Evolutionary conservation across 2,113 vertebrate genomes (phyloP).

Genomic region (Anguilla rostrata): DNA sequence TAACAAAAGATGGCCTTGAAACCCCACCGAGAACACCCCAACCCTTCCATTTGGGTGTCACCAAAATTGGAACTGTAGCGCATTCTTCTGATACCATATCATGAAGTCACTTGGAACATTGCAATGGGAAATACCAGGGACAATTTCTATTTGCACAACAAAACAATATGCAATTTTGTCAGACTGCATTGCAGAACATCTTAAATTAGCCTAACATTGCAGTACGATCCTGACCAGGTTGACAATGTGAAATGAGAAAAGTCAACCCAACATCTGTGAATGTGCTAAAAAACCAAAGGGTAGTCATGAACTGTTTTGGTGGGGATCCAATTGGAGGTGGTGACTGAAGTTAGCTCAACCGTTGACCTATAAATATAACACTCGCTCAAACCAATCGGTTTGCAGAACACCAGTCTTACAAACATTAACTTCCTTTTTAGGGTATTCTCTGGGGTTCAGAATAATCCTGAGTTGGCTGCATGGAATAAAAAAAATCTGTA

Average conservation of each 20-base stretch:
- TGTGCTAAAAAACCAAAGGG: too few relatives aligned
- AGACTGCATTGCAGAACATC: not conserved
- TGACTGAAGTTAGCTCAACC: not conserved
- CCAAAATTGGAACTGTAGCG: not conserved
- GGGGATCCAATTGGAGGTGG: not conserved
- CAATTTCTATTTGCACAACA: too few relatives aligned
- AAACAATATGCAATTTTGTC: not conserved
- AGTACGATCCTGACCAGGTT: not conserved
- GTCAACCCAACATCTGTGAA: too few relatives aligned
- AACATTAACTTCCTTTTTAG: not conserved
- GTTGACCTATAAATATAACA: too few relatives aligned
- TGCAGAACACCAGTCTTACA: too few relatives aligned
- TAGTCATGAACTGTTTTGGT: too few relatives aligned
- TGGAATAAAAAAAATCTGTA: not conserved
- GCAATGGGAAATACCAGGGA: too few relatives aligned
- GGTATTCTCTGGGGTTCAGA: not conserved
- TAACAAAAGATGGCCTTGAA: slow-evolving; percentile 25
- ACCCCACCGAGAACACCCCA: slow-evolving; percentile 13
- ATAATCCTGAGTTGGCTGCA: not conserved
- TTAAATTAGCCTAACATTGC: not conserved
- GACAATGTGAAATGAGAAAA: too few relatives aligned
- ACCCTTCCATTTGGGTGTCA: not conserved
- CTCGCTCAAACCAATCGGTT: not conserved
- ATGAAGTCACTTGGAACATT: too few relatives aligned
- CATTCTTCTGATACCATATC: too few relatives aligned